Evolutionary conservation across 2,113 vertebrate species (phyloP).

Genomic region (Vicugna pacos): DNA sequence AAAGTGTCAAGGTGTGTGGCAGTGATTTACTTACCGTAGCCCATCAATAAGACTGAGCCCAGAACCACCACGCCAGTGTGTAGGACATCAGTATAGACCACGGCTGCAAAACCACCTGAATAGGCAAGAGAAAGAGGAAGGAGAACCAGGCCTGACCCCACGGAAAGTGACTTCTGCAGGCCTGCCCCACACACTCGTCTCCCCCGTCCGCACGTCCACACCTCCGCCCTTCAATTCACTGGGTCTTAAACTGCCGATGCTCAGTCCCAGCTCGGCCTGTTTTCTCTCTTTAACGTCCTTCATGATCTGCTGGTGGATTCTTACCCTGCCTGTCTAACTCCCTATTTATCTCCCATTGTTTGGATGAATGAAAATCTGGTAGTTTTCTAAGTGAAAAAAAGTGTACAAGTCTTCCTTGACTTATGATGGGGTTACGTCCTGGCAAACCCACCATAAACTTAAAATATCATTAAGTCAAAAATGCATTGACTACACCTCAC

Average conservation of each 20-base stretch:
- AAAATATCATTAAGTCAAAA: not conserved
- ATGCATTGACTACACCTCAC: not conserved
- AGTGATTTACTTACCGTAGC: constrained; percentile 58
- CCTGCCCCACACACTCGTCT: not conserved
- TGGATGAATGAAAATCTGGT: not conserved
- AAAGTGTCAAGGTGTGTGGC: no score
- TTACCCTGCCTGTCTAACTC: not conserved
- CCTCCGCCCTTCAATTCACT: not conserved
- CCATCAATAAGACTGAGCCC: constrained; percentile 21
- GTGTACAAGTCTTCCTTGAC: not conserved
- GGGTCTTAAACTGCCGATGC: not conserved
- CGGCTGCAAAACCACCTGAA: constrained; percentile 50
- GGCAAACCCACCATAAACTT: not conserved
- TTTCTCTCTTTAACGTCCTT: not conserved
- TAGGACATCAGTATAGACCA: not conserved
- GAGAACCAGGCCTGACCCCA: not conserved
- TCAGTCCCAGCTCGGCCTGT: not conserved
- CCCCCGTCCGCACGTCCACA: not conserved
- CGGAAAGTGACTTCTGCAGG: not conserved
- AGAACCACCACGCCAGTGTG: not conserved
- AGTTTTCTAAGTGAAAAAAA: not conserved
- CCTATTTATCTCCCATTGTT: not conserved
- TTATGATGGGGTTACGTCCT: not conserved
- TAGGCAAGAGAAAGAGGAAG: not conserved
- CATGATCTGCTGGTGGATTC: not conserved